phyloP scores from a whole-genome alignment of 2,888 invertebrate species.

The Trachelus troglodyta region DNA sequence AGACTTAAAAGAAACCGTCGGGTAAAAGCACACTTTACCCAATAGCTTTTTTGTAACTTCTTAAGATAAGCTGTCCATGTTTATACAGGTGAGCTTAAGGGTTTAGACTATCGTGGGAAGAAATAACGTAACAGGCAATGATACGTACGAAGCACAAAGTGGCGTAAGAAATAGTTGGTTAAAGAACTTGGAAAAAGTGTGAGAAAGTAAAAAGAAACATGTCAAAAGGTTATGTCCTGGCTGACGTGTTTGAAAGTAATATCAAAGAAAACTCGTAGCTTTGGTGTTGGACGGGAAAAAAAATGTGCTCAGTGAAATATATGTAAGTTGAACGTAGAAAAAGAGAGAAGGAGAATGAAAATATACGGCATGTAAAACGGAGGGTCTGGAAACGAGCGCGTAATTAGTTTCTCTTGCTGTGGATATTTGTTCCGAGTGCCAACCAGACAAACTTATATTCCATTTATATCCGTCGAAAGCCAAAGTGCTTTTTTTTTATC shows the following conservation, averaged over 20 bases:
- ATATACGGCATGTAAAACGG: not conserved
- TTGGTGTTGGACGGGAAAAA: not conserved
- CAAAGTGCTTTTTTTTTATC: not conserved
- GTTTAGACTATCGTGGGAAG: not conserved
- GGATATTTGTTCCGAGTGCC: not conserved
- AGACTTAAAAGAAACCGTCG: not conserved
- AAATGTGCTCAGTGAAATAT: slow-evolving; percentile 23
- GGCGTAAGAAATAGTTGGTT: not conserved
- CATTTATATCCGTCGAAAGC: slow-evolving; percentile 23
- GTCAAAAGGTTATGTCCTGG: not conserved
- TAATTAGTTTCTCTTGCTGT: not conserved
- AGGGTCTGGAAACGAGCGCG: not conserved
- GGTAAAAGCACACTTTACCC: not conserved
- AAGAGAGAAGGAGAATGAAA: not conserved
- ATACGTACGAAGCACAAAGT: not conserved
- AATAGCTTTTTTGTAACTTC: not conserved
- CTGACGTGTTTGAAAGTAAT: not conserved
- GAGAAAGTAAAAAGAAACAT: not conserved
- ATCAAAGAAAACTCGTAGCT: not conserved
- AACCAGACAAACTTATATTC: slow-evolving; percentile 1
- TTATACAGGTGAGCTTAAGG: not conserved
- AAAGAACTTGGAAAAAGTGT: not conserved
- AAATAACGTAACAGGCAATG: not conserved
- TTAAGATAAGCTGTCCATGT: not conserved
- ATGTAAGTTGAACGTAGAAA: slow-evolving; percentile 16